phyloP scores from a whole-genome alignment of 2,113 vertebrate species.

The Labeo rohita region DNA sequence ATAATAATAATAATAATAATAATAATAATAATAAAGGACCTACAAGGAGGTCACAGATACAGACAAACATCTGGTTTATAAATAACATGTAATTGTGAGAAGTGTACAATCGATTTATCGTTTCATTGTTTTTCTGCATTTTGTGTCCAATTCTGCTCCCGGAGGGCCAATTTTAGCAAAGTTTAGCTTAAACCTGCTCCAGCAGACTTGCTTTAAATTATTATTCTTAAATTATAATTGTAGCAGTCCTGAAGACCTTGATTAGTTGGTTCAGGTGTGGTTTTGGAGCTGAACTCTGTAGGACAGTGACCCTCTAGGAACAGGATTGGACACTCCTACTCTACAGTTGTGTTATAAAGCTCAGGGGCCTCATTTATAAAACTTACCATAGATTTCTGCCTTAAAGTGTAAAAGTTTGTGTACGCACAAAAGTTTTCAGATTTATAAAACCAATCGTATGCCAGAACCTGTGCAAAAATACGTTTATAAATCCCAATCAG shows the following conservation, averaged over 20 bases:
- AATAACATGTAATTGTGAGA: not conserved
- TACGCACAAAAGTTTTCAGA: no score
- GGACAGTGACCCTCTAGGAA: not conserved
- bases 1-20: no score
- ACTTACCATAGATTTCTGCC: no score
- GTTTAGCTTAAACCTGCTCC: not conserved
- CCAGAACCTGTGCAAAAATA: no score
- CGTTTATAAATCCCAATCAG: no score
- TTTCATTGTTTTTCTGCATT: not conserved
- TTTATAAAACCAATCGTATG: no score
- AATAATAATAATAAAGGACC: no score
- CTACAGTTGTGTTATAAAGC: no score
- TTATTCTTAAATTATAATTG: not conserved
- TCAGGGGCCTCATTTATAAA: no score
- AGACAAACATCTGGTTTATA: not conserved
- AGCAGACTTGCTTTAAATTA: no score
- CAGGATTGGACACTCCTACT: not conserved
- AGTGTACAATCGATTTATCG: not conserved
- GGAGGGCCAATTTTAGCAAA: not conserved
- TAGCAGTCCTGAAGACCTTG: not conserved
- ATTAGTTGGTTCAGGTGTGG: not conserved
- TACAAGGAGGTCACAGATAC: not conserved
- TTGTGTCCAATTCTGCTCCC: not conserved
- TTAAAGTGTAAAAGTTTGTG: no score
- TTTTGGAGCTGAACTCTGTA: not conserved